phyloP scores from a whole-genome alignment of 1,140 invertebrate genomes.

The Chlorops oryzae region DNA sequence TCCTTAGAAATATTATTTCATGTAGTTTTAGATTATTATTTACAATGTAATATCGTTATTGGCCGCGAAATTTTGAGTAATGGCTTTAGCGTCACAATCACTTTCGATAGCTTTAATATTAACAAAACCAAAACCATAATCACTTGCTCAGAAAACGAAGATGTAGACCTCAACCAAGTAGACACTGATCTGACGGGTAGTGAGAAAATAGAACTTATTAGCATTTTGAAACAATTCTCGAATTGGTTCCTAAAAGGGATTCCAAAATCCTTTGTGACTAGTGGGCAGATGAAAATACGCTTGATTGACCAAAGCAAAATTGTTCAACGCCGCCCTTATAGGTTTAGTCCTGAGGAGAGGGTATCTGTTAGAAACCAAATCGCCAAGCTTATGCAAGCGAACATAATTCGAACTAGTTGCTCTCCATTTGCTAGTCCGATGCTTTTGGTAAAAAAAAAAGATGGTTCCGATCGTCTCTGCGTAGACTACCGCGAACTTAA shows the following conservation, averaged over 20 bases:
- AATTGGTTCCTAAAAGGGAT: constrained; percentile 16
- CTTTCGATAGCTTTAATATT: constrained; percentile 16
- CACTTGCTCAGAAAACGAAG: constrained; percentile 1
- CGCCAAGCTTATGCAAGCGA: constrained; percentile 23
- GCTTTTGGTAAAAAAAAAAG: constrained; percentile 47
- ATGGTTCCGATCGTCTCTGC: constrained; percentile 42
- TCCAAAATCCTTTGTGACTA: constrained; percentile 10
- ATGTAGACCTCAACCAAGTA: constrained; percentile 9
- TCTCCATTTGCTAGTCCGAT: constrained; percentile 47
- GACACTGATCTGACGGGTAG: constrained; percentile 13
- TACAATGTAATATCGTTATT: constrained; percentile 16
- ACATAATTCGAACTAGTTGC: constrained; percentile 23
- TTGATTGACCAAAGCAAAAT: constrained; percentile 9
- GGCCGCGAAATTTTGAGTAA: constrained; percentile 16
- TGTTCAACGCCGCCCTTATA: constrained; percentile 7
- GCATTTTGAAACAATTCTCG: constrained; percentile 12
- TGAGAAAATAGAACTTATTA: constrained; percentile 10
- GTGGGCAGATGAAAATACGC: constrained; percentile 16
- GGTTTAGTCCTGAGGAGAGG: constrained; percentile 5
- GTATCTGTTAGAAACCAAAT: constrained; percentile 20
- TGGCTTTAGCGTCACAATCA: constrained; percentile 14
- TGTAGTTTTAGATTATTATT: constrained; percentile 13
- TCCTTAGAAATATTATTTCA: constrained; percentile 19
- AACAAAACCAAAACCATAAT: constrained; percentile 13
- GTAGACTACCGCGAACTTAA: constrained; percentile 50